Evolutionary conservation across 1,140 invertebrate genomes (phyloP), one percentile per base, ranked within the genome.

Genomic region (Microplitis demolitor): DNA sequence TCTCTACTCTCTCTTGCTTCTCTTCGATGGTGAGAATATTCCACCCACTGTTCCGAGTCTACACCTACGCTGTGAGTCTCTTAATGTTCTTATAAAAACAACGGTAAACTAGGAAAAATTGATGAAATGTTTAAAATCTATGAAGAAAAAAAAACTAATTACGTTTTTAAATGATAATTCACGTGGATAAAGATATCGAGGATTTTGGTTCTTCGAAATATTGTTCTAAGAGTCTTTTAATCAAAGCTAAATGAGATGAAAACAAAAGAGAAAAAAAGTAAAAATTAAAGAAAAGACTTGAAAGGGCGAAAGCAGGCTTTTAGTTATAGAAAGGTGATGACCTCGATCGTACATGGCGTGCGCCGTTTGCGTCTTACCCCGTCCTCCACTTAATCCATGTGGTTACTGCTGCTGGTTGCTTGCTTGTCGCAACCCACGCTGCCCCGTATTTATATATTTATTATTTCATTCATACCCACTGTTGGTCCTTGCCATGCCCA

Each of bases 371-470:
- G 76, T 76, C 77, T 78, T 35, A 51, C 63, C 64, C 39, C 72
- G 66, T 31, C 24, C 56, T 14, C 37, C 61, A 71, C 69, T 63
- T 35, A 66, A 4, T 53, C 62, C 33, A 53, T 54, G 66, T 51
- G 11, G 34, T 34, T 70, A 37, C 68, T 62, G 79, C 76, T 76
- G 77, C 79, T 79, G 39, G 78, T 74, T 79, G 80, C 78, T 79
- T 63, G 78, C 73, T 72, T 79, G 82, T 78, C 80, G 80, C 78
- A 79, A 82, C 83, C 83, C 83, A 84, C 83, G 82, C 83, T 84
- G 83, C 82, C 82, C 82, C 83, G 82, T 82, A 83, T 82, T 84
- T 82, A 84, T 84, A 84, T 84, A 84, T 84, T 84, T 84, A 84
- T 82, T 84, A 84, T 83, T 84, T 84, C 83, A 84, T 84, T 84